Percentiles rank a stretch among this genome's conserved stretches.
These are phyloP conservation scores for Oncopeltus fasciatus DNA, from an alignment of 1,140 invertebrate species.

Conservation along the genomic window DNA sequence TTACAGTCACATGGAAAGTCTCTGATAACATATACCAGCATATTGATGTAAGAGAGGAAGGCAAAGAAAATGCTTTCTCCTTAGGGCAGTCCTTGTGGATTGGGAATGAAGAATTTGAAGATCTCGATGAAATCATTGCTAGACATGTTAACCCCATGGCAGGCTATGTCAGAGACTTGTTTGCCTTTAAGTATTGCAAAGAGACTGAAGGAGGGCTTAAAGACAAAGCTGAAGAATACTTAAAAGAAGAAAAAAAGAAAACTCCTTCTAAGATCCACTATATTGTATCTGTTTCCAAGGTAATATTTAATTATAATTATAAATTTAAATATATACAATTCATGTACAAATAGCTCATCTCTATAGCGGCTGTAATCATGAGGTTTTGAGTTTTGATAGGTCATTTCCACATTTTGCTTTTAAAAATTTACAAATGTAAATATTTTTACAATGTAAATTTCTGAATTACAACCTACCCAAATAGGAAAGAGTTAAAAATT, in stretches of 20 bases:
- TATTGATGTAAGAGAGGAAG: constrained; percentile 88
- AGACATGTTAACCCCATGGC: constrained; percentile 94
- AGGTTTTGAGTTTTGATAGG: too few relatives aligned
- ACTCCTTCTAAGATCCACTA: constrained; percentile 83
- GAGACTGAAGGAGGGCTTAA: constrained; percentile 51
- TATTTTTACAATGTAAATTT: too few relatives aligned
- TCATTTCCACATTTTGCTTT: too few relatives aligned
- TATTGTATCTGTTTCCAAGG: constrained; percentile 67
- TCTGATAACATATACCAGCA: constrained; percentile 87
- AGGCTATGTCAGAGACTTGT: constrained; percentile 71
- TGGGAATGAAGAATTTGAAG: constrained; percentile 84
- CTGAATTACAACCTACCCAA: too few relatives aligned
- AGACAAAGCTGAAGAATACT: constrained; percentile 72
- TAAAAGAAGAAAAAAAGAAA: constrained; percentile 73
- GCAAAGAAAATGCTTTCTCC: constrained; percentile 93
- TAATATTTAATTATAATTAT: constrained; percentile 23
- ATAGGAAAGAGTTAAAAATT: too few relatives aligned
- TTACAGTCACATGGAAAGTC: constrained; percentile 98
- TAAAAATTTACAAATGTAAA: too few relatives aligned
- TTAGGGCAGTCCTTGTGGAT: constrained; percentile 82
- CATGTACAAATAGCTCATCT: too few relatives aligned
- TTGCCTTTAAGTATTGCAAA: constrained; percentile 83
- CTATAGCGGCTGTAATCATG: too few relatives aligned
- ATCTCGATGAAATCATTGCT: constrained; percentile 97
- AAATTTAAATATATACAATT: too few relatives aligned